These are phyloP conservation scores for Myotis vivesi DNA, from an alignment of 2,797 vertebrate species.

Conservation along the genomic window DNA sequence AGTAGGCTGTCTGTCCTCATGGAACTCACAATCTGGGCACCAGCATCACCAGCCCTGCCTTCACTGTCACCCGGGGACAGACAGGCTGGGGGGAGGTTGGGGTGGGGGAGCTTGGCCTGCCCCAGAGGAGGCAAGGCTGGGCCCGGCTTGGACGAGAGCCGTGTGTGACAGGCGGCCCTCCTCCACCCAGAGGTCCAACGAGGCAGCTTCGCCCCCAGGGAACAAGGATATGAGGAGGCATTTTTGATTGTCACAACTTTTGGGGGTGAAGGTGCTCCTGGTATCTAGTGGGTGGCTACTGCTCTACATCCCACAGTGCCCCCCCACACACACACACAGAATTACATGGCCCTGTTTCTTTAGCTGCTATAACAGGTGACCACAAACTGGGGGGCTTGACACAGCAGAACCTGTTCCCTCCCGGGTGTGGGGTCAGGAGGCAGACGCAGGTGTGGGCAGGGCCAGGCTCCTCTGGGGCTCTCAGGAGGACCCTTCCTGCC, in stretches of 20 bases:
- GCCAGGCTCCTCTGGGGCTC: not conserved
- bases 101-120: not conserved
- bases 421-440: not conserved
- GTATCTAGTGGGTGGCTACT: not conserved
- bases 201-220: not conserved
- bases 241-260: not conserved
- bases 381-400: not conserved
- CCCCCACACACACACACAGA: not conserved
- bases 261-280: not conserved
- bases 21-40: not conserved
- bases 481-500: not conserved
- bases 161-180: not conserved
- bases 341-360: not conserved
- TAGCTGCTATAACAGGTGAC: not conserved
- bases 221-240: not conserved
- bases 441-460: not conserved
- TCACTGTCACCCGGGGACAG: not conserved
- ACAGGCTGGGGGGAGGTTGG: not conserved
- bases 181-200: not conserved
- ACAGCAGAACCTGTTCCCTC: not conserved
- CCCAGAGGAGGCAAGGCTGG: not conserved
- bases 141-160: not conserved
- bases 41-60: not conserved
- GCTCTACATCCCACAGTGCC: not conserved
- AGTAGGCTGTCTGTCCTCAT: not conserved